These are phyloP conservation scores for Tolmerus cingulatus DNA, from an alignment of 2,888 invertebrate genomes.

Conservation along the genomic window DNA sequence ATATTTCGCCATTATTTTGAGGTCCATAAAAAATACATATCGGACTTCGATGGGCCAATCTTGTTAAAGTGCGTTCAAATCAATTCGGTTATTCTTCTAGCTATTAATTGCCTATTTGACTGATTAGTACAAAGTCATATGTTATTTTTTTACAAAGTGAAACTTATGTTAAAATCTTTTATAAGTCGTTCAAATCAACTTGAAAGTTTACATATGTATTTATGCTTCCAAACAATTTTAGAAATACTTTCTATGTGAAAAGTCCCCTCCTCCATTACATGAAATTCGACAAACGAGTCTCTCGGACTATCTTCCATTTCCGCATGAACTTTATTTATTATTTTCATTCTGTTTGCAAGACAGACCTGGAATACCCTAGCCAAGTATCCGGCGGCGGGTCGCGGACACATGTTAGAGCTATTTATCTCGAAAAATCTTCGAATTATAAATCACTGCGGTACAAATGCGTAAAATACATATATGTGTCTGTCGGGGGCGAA, in stretches of 20 bases:
- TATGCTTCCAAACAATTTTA: neutral
- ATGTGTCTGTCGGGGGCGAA: neutral
- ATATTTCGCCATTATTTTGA: no score
- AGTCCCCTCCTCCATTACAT: neutral
- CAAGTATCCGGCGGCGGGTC: neutral
- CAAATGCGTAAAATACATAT: conserved; percentile 47
- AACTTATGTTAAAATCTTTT: no score
- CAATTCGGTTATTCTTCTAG: no score
- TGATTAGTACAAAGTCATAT: no score
- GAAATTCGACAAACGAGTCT: neutral
- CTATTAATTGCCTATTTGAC: no score
- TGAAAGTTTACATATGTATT: no score
- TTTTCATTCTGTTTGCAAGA: neutral
- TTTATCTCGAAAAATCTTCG: conserved; percentile 18
- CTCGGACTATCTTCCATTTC: neutral
- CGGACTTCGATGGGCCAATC: no score
- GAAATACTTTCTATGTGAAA: neutral
- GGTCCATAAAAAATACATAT: no score
- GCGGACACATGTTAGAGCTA: neutral
- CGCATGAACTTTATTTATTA: neutral
- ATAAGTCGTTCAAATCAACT: no score
- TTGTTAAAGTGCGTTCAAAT: no score
- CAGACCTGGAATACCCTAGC: neutral
- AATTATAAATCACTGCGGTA: conserved; percentile 49
- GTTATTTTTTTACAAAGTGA: no score